These are phyloP conservation scores for Acholoe squamosa DNA, from an alignment of 2,888 invertebrate genomes.

Conservation along the genomic window DNA sequence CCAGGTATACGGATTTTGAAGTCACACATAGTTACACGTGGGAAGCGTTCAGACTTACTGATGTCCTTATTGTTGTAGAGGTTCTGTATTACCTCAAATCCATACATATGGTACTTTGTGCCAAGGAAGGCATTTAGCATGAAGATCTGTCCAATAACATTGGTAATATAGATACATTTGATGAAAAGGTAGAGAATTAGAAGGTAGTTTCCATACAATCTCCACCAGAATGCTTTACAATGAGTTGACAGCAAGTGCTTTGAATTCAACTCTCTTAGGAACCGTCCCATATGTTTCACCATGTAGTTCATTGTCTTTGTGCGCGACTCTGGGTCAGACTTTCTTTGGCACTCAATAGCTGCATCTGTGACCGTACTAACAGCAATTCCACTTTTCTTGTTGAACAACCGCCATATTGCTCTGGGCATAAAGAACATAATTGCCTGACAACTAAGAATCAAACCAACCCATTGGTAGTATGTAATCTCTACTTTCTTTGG, in stretches of 20 bases:
- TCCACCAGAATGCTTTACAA: constrained; percentile 72
- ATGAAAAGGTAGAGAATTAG: constrained; percentile 83
- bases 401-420: constrained; percentile 84
- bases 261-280: constrained; percentile 82
- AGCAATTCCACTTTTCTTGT: constrained; percentile 70
- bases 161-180: constrained; percentile 83
- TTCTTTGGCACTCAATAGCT: constrained; percentile 68
- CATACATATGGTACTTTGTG: constrained; percentile 75
- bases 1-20: constrained; percentile 69
- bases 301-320: constrained; percentile 76
- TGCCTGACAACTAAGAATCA: constrained; percentile 70
- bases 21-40: constrained; percentile 71
- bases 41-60: constrained; percentile 69
- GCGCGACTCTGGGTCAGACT: constrained; percentile 64
- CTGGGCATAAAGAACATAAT: constrained; percentile 81
- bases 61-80: constrained; percentile 66
- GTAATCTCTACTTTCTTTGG: constrained; percentile 65
- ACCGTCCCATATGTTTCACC: constrained; percentile 83
- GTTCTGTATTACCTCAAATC: constrained; percentile 68
- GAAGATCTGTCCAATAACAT: constrained; percentile 84
- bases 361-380: constrained; percentile 71
- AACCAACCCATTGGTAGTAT: constrained; percentile 73
- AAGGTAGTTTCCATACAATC: constrained; percentile 84
- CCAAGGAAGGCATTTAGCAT: constrained; percentile 84
- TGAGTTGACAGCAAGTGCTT: constrained; percentile 72